phyloP scores from a whole-genome alignment of 2,797 vertebrate species.

The Premnoplex brunnescens region DNA sequence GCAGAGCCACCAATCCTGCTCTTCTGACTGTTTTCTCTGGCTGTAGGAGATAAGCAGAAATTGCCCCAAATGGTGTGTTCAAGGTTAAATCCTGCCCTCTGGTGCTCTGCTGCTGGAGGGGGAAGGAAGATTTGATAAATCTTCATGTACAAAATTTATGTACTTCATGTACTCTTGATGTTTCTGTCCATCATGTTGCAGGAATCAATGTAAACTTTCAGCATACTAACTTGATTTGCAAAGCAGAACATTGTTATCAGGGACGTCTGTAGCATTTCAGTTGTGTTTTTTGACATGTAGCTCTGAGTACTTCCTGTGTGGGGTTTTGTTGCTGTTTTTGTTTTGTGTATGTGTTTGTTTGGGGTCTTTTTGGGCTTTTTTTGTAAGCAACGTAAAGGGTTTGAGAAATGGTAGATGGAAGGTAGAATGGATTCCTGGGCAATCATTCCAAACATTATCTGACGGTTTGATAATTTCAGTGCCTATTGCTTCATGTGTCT shows the following conservation, averaged over 20 bases:
- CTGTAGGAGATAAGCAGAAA: not conserved
- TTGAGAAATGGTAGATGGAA: not conserved
- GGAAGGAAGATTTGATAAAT: not conserved
- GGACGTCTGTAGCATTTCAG: not conserved
- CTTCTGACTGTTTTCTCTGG: not conserved
- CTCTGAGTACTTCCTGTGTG: not conserved
- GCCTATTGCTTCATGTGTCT: fast-evolving
- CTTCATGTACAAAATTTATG: not conserved
- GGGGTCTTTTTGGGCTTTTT: not conserved
- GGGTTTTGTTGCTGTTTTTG: not conserved
- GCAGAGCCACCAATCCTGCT: not conserved
- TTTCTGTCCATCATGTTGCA: not conserved
- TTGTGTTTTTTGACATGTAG: not conserved
- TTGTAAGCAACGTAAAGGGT: not conserved
- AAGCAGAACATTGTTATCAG: not conserved
- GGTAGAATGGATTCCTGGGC: not conserved
- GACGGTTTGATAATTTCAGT: not conserved
- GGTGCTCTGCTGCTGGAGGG: not conserved
- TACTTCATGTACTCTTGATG: not conserved
- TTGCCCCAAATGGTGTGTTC: not conserved
- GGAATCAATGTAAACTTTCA: not conserved
- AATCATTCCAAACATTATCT: not conserved
- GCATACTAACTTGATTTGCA: not conserved
- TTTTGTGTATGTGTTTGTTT: not conserved
- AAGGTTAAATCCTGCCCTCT: not conserved